Percentiles rank a stretch among this genome's conserved stretches.
Conservation (phyloP, 1,140 invertebrate species). For the Neoseiulus cucumeris region DNA sequence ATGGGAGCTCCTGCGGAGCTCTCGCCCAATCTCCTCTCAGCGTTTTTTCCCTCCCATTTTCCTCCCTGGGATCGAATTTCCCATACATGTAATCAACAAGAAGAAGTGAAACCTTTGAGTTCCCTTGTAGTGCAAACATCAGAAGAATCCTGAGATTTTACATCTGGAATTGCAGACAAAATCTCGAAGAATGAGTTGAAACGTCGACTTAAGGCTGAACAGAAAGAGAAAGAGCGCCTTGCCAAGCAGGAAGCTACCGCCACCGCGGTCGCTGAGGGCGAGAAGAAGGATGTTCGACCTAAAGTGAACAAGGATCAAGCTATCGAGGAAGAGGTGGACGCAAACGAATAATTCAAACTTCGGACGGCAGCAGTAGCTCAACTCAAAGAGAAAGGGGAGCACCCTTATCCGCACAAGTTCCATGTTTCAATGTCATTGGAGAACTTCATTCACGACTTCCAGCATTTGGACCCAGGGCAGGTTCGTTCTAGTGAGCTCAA, state of each 20-base stretch:
- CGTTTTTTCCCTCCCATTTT: too few species aligned
- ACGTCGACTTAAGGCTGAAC: constrained; percentile 64
- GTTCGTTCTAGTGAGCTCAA: neutral
- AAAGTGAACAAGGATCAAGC: constrained; percentile 18
- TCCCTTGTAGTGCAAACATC: too few species aligned
- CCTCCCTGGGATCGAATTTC: too few species aligned
- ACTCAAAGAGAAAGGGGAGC: constrained; percentile 47
- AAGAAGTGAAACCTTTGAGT: too few species aligned
- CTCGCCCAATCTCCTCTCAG: too few species aligned
- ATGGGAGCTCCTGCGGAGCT: too few species aligned
- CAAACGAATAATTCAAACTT: constrained; percentile 82
- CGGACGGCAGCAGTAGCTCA: constrained; percentile 49
- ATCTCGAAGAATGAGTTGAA: constrained; percentile 59
- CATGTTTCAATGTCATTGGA: constrained; percentile 69
- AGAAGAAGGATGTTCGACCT: constrained; percentile 12
- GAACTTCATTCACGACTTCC: constrained; percentile 74
- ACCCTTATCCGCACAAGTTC: constrained; percentile 98
- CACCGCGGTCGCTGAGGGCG: constrained; percentile 25
- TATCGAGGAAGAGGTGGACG: constrained; percentile 63
- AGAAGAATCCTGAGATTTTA: too few species aligned
- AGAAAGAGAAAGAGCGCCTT: constrained; percentile 79
- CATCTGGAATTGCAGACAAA: constrained; percentile 6
- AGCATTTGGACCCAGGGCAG: constrained; percentile 26
- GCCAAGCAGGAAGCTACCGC: constrained; percentile 43
- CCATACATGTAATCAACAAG: too few species aligned